These are phyloP conservation scores for Temnothorax longispinosus DNA, from an alignment of 1,140 invertebrate species.

Conservation along the genomic window DNA sequence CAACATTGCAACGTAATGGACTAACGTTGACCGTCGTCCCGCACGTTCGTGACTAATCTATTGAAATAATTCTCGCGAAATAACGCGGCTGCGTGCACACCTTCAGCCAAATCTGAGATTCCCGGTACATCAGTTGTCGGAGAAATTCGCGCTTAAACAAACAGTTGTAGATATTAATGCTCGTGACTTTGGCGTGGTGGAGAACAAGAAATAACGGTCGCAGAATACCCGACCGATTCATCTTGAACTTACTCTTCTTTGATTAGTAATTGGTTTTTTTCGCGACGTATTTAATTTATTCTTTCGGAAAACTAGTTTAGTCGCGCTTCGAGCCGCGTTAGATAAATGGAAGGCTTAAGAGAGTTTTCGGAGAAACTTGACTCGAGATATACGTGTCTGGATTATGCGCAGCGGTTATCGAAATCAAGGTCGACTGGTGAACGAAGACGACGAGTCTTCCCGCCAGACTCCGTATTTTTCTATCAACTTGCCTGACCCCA, in stretches of 20 bases:
- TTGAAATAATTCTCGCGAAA: background rate
- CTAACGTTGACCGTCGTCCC: background rate
- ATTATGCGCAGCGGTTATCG: background rate
- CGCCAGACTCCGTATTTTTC: background rate
- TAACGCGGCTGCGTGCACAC: background rate
- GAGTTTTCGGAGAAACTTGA: slow-evolving; percentile 5
- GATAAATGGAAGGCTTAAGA: background rate
- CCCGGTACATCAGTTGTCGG: background rate
- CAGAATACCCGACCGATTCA: background rate
- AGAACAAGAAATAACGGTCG: background rate
- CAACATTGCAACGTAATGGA: background rate
- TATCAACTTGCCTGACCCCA: background rate
- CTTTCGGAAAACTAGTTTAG: background rate
- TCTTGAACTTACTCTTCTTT: background rate
- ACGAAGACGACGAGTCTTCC: background rate
- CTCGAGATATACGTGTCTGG: background rate
- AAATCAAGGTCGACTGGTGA: slow-evolving; percentile 4
- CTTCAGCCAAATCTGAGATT: background rate
- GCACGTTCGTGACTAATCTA: background rate
- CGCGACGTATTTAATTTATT: background rate
- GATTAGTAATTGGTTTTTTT: background rate
- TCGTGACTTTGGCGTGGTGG: background rate
- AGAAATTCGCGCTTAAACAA: background rate
- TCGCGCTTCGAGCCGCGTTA: background rate
- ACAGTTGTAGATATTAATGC: background rate